Evolutionary conservation across 2,113 vertebrate genomes (phyloP), one percentile per base, ranked within the genome.

Genomic region (Nyctibius bracteatus): DNA sequence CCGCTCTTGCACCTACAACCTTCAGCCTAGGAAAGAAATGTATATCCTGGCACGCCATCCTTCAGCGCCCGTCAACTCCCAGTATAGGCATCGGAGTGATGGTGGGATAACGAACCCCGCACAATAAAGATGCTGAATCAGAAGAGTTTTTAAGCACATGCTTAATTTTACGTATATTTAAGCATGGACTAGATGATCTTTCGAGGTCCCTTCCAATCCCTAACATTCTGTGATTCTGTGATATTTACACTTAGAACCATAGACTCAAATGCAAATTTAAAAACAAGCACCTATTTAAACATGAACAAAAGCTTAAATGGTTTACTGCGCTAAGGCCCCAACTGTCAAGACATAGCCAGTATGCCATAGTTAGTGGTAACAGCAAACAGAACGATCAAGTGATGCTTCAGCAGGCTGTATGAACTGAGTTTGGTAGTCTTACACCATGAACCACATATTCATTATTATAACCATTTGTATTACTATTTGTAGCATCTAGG

Each of bases 401-500:
- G 75, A 59, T 88, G 85, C 71, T 95, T 82, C 63, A 84, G 83
- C 68, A 92, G 66, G 47, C 88, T 81, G 51, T 35, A 39, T 14
- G 30, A 93, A 63, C 46, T 4, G 19, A 71, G 35, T 39, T 86
- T 55, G 77, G 55, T 75, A 25, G 59, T 66, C 72, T 65, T 86
- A 78, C 39, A 78, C 82, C 52, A 81, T 35, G 82, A 93, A 58
- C 68, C 72, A 90, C 21, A 8, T 86, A 83, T 59, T 94, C 88
- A 86, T 93, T 92, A 88, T 75, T 90, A 71, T n/a, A 84, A 79
- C 39, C 81, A 91, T 90, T 84, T 93, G 72, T 96, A 94, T 88
- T 81, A 83, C 86, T 92, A 92, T 95, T 95, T 93, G 82, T 49
- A 94, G 92, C 87, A 94, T 90, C 75, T 65, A 84, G 89, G 94